Conservation (phyloP, 2,113 vertebrate genomes). For the Daphoenositta chrysoptera region DNA sequence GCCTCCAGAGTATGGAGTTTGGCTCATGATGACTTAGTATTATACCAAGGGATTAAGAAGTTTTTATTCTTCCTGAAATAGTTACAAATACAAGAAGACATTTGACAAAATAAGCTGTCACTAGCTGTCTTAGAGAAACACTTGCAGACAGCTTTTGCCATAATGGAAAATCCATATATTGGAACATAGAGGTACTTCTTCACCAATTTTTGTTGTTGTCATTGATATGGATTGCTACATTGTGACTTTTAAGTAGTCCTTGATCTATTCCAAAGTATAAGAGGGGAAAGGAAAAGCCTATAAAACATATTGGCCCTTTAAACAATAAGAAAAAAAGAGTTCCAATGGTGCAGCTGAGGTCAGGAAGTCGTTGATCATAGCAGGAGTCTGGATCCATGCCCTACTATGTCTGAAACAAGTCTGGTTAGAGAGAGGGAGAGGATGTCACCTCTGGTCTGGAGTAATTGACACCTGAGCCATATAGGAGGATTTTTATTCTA, state of each 20-base stretch:
- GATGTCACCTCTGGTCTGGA: not conserved
- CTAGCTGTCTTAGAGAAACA: not conserved
- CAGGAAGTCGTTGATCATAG: constrained; percentile 9
- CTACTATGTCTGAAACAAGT: not conserved
- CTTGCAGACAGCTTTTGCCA: not conserved
- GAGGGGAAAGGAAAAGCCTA: not conserved
- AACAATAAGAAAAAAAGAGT: not conserved
- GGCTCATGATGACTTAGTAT: not conserved
- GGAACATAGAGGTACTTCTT: not conserved
- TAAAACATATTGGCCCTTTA: not conserved
- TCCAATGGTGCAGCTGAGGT: constrained; percentile 8
- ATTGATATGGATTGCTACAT: not conserved
- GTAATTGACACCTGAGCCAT: not conserved
- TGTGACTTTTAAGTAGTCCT: not conserved
- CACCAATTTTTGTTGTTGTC: not conserved
- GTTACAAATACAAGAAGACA: not conserved
- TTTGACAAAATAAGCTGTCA: not conserved
- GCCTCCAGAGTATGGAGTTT: not conserved
- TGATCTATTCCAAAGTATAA: not conserved
- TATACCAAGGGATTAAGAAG: not conserved
- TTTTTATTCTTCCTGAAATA: not conserved
- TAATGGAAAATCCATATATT: not conserved
- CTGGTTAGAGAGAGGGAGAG: not conserved
- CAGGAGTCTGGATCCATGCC: not conserved
- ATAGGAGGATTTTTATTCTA: not conserved